Base-by-base conservation (phyloP, 2,113 vertebrate genomes). In the Neotragus pygmaeus region DNA sequence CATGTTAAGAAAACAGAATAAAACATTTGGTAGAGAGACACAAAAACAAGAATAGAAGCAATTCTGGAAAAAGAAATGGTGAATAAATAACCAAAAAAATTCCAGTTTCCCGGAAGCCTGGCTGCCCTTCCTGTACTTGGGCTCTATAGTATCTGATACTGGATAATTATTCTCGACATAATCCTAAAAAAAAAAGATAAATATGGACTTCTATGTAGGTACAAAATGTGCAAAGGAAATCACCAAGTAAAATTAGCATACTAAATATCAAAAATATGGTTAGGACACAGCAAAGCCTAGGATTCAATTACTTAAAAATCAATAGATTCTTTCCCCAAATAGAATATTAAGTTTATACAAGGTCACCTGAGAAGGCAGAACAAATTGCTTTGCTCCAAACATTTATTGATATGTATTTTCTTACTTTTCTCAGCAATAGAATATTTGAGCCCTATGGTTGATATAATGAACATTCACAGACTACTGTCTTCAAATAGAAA, bases 231-330 rank as follows among this genome's bases (percentile, higher is more conserved):
- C 70, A 90, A 70, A 81, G 58, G 62, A 91, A 93, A 90, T 25
- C 84, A 93, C n/a, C 13, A 10, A 60, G 53, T 81, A 88, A 85
- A 95, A 89, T 92, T 12, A 84, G 36, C 49, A 91, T 66, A 39
- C 2, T 89, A 84, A 87, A 81, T 78, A 92, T 12, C 57, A 92
- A 96, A 89, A 96, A 81, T 58, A 93, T 3, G 1, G 80, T 16
- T 55, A 94, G 51, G 33, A 77, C 33, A 88, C 0, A 90, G 75
- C n/a, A 88, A 92, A 77, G 30, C 7, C 43, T 94, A 15, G 62
- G 25, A 82, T 85, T 93, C n/a, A 80, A 95, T 77, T 93, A 89
- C 43, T 81, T 85, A 91, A 4, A 77, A 81, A 88, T 86, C 85
- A 93, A 93, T 60, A 92, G 28, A 77, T 89, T 87, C 70, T 95